Evolutionary conservation across 2,888 invertebrate species (phyloP).

Genomic region (Hirtodrosophila cameraria): DNA sequence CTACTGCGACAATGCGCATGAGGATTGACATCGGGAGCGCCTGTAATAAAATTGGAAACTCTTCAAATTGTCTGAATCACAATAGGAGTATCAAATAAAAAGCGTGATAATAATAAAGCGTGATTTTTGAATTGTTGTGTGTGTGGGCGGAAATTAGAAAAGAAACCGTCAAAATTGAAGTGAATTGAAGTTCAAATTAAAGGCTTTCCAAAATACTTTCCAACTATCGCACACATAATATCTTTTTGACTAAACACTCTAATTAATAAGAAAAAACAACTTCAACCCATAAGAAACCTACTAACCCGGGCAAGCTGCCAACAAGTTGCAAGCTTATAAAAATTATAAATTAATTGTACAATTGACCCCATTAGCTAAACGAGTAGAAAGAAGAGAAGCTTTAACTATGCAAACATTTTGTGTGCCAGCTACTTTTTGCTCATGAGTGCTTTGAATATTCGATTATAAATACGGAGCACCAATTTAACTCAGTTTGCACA

Average conservation of each 20-base stretch:
- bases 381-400: slow-evolving; percentile 21
- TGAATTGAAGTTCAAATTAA: slow-evolving; percentile 15
- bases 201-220: slow-evolving; percentile 48
- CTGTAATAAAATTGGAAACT: slow-evolving; percentile 46
- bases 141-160: slow-evolving; percentile 12
- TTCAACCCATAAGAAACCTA: slow-evolving; percentile 9
- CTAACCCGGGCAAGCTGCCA: slow-evolving; percentile 20
- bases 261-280: neutral
- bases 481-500: slow-evolving; percentile 35
- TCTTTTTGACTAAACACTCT: neutral
- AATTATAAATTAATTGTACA: slow-evolving; percentile 68
- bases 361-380: slow-evolving; percentile 62
- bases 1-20: slow-evolving; percentile 25
- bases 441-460: slow-evolving; percentile 32
- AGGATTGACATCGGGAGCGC: slow-evolving; percentile 15
- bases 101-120: slow-evolving; percentile 39
- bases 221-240: neutral
- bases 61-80: slow-evolving; percentile 64
- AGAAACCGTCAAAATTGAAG: slow-evolving; percentile 30
- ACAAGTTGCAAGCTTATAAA: slow-evolving; percentile 34
- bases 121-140: slow-evolving; percentile 36
- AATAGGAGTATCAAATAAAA: slow-evolving; percentile 16
- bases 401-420: slow-evolving; percentile 28
- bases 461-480: slow-evolving; percentile 10
- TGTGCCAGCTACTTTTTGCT: slow-evolving; percentile 14